Conservation (phyloP, 1,140 invertebrate species). For the Drosophila parabipectinata region DNA sequence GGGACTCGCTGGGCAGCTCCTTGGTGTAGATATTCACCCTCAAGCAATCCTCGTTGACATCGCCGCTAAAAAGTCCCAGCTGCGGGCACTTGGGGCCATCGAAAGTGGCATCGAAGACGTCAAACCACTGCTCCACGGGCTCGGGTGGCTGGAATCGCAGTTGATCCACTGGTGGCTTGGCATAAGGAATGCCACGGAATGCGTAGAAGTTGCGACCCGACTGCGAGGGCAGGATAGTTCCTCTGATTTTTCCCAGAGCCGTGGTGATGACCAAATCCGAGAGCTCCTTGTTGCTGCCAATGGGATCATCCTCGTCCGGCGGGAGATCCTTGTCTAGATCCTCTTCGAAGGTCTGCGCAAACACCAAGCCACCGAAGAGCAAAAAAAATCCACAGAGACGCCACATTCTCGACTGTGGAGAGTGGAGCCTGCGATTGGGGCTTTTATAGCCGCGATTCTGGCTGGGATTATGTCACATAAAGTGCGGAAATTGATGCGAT, state of each 20-base stretch:
- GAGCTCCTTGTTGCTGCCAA: slow-evolving; percentile 74
- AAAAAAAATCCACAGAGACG: slow-evolving; percentile 25
- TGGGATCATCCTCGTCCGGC: slow-evolving; percentile 40
- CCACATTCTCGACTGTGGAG: slow-evolving; percentile 65
- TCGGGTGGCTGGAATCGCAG: slow-evolving; percentile 86
- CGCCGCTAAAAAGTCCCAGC: slow-evolving; percentile 67
- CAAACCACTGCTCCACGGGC: slow-evolving; percentile 85
- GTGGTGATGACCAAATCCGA: slow-evolving; percentile 80
- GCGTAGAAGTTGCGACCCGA: slow-evolving; percentile 86
- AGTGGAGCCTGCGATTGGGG: slow-evolving; percentile 4
- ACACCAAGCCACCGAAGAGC: slow-evolving; percentile 15
- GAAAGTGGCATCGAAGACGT: slow-evolving; percentile 85
- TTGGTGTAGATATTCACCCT: slow-evolving; percentile 88
- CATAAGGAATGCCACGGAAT: slow-evolving; percentile 89
- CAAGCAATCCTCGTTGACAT: slow-evolving; percentile 88
- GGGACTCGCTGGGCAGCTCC: slow-evolving; percentile 76
- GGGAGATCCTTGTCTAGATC: slow-evolving; percentile 23
- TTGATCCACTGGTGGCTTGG: slow-evolving; percentile 86
- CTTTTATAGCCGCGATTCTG: slow-evolving; percentile 64
- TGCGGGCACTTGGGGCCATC: slow-evolving; percentile 86
- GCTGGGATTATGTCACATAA: slow-evolving; percentile 58
- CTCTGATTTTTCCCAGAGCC: slow-evolving; percentile 77
- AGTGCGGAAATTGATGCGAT: slow-evolving; percentile 69
- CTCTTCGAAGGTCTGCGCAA: slow-evolving; percentile 29
- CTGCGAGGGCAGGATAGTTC: slow-evolving; percentile 72